These are phyloP conservation scores for Ceyx erithaca DNA, from an alignment of 2,797 vertebrate genomes.

Conservation along the genomic window DNA sequence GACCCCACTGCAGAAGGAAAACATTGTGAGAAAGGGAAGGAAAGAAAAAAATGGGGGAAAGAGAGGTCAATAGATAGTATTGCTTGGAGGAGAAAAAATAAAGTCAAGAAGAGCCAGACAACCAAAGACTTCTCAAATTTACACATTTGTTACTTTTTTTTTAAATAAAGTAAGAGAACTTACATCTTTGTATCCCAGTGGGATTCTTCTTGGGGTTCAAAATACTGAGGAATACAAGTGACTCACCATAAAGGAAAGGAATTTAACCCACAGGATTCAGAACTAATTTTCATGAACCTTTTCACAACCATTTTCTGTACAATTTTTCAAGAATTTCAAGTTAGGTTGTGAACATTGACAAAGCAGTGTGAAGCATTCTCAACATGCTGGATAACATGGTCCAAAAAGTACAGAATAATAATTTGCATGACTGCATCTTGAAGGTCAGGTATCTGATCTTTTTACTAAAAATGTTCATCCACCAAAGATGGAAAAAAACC, in stretches of 20 bases:
- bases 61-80: not conserved
- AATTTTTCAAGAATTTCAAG: not conserved
- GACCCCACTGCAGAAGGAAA: slow-evolving; percentile 67
- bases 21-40: slow-evolving; percentile 5
- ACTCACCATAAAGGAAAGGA: not conserved
- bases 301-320: not conserved
- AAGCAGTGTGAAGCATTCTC: too few species aligned
- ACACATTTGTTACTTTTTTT: not conserved
- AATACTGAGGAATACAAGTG: not conserved
- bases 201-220: not conserved
- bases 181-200: not conserved
- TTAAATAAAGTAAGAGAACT: not conserved
- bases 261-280: not conserved
- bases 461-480: too few species aligned
- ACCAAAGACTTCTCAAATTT: not conserved
- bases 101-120: not conserved
- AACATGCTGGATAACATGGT: too few species aligned
- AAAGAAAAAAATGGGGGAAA: not conserved
- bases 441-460: too few species aligned
- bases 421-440: too few species aligned
- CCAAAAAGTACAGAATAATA: too few species aligned
- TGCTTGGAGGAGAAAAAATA: not conserved
- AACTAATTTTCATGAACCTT: not conserved
- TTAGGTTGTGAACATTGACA: not conserved
- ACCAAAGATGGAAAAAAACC: too few species aligned